Evolutionary conservation across 2,797 vertebrate genomes (phyloP).

Genomic region (Antrozous pallidus): DNA sequence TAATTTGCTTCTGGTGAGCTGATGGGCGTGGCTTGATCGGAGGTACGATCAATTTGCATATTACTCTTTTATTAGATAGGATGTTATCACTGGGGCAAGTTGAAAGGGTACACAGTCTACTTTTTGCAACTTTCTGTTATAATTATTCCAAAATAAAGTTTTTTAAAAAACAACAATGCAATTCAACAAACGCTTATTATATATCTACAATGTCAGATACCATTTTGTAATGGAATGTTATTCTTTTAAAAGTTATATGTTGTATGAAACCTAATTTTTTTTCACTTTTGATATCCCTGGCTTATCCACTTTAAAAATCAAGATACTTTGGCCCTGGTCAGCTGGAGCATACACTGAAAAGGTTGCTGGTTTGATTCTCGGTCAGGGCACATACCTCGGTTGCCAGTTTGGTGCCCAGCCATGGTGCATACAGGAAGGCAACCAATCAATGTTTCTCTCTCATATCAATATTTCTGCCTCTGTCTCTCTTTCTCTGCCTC

Average conservation of each 20-base stretch:
- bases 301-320: slow-evolving; percentile 44
- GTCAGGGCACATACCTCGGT: not conserved
- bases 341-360: not conserved
- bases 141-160: not conserved
- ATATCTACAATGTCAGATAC: not conserved
- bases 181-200: not conserved
- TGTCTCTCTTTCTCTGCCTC: not conserved
- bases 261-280: not conserved
- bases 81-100: not conserved
- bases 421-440: not conserved
- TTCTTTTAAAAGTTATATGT: not conserved
- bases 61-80: too few relatives aligned
- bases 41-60: too few relatives aligned
- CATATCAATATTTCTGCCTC: not conserved
- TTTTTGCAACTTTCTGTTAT: slow-evolving; percentile 21
- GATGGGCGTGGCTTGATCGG: too few relatives aligned
- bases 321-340: not conserved
- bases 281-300: not conserved
- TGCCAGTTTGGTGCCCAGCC: not conserved
- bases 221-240: not conserved
- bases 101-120: not conserved
- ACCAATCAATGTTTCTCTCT: not conserved
- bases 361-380: not conserved
- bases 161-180: not conserved
- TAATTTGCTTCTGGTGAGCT: too few relatives aligned